Evolutionary conservation across 2,113 vertebrate genomes (phyloP).

Genomic region (Haemorhous mexicanus): DNA sequence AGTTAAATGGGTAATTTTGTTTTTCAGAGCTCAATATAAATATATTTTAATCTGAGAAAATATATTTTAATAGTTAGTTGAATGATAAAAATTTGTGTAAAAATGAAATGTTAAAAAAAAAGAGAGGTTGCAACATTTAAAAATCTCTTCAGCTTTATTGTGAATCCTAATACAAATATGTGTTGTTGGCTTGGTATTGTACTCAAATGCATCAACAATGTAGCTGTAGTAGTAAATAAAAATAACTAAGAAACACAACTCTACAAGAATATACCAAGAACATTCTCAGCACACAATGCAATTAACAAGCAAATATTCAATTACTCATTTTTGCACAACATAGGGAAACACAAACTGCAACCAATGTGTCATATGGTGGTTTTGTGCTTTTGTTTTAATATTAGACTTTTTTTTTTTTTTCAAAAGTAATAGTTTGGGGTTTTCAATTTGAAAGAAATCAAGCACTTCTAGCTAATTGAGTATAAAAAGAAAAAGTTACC

Average conservation of each 20-base stretch:
- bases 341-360: neutral
- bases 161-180: neutral
- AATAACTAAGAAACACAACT: neutral
- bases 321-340: neutral
- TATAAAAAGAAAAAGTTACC: neutral
- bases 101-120: neutral
- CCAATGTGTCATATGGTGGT: neutral
- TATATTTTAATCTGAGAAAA: neutral
- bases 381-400: neutral
- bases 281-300: neutral
- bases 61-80: neutral
- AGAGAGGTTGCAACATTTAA: neutral
- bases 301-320: neutral
- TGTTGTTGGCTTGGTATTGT: neutral
- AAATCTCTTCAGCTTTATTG: neutral
- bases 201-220: neutral
- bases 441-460: neutral
- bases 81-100: neutral
- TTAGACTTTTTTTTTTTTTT: neutral
- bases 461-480: neutral
- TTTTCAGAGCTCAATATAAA: neutral
- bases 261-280: neutral
- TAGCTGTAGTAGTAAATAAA: neutral
- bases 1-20: neutral
- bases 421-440: neutral